Evolutionary conservation across 2,888 invertebrate species (phyloP).

Genomic region (Eilema griseolum): DNA sequence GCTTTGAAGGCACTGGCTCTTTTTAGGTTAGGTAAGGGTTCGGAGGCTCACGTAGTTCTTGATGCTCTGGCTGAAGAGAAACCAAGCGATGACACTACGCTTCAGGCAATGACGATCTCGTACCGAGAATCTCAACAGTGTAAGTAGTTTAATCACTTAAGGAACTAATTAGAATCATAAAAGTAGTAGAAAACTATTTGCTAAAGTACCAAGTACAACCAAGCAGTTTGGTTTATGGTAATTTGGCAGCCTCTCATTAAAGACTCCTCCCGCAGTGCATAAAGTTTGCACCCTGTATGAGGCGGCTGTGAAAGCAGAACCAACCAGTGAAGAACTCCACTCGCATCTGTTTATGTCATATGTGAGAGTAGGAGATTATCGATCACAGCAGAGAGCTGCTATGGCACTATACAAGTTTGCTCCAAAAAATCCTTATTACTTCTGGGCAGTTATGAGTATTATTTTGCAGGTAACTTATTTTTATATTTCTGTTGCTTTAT

Average conservation of each 20-base stretch:
- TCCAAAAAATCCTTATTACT: conserved; percentile 98
- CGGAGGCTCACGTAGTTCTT: conserved; percentile 92
- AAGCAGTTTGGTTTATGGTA: not conserved
- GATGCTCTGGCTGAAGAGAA: conserved; percentile 92
- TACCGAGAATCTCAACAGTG: conserved; percentile 97
- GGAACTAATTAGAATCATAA: not conserved
- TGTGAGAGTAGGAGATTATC: conserved; percentile 95
- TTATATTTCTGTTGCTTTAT: not conserved
- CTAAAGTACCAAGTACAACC: not conserved
- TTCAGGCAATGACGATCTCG: conserved; percentile 98
- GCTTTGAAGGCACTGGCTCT: conserved; percentile 97
- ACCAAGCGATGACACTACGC: conserved; percentile 96
- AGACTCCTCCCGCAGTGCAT: conserved; percentile 88
- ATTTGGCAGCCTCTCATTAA: conserved; percentile 3
- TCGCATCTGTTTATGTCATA: conserved; percentile 98
- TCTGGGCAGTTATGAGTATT: conserved; percentile 99
- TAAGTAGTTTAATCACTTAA: conserved; percentile 81
- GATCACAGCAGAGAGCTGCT: conserved; percentile 96
- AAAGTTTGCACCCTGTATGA: conserved; percentile 96
- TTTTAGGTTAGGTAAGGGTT: conserved; percentile 94
- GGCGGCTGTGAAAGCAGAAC: conserved; percentile 94
- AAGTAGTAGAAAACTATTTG: not conserved
- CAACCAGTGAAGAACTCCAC: conserved; percentile 96
- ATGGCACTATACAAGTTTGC: conserved; percentile 96
- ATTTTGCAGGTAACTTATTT: conserved; percentile 92